phyloP scores from a whole-genome alignment of 2,797 vertebrate species.

The Threskiornis aethiopicus region DNA sequence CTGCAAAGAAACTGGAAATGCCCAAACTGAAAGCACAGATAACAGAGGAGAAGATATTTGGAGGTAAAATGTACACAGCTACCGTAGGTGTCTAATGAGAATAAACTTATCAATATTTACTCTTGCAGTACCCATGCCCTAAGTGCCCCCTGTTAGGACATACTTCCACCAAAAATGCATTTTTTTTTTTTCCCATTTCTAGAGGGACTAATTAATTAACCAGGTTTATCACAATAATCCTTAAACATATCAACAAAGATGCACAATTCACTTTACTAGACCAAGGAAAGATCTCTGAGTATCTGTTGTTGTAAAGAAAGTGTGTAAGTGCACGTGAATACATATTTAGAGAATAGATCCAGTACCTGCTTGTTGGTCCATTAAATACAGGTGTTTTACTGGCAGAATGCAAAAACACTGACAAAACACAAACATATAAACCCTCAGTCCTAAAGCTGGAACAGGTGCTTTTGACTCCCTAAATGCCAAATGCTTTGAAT shows the following conservation, averaged over 20 bases:
- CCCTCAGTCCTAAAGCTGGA: not conserved
- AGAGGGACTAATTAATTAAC: not conserved
- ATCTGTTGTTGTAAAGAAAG: not conserved
- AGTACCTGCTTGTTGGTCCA: not conserved
- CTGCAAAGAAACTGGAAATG: not conserved
- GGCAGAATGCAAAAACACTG: not conserved
- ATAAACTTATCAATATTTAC: not conserved
- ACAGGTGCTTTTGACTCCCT: not conserved
- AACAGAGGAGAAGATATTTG: not conserved
- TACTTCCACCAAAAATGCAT: not conserved
- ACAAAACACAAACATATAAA: not conserved
- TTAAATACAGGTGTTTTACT: not conserved
- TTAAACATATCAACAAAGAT: not conserved
- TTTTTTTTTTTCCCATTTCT: not conserved
- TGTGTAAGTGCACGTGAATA: rapidly evolving
- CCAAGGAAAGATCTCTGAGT: not conserved
- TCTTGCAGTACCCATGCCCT: not conserved
- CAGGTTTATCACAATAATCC: not conserved
- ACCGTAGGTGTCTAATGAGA: not conserved
- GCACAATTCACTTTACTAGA: not conserved
- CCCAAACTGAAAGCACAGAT: not conserved
- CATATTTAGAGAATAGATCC: not conserved
- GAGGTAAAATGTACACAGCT: not conserved
- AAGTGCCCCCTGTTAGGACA: not conserved
- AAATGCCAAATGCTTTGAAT: not conserved